phyloP scores from a whole-genome alignment of 2,113 vertebrate genomes.

The Macquaria australasica region DNA sequence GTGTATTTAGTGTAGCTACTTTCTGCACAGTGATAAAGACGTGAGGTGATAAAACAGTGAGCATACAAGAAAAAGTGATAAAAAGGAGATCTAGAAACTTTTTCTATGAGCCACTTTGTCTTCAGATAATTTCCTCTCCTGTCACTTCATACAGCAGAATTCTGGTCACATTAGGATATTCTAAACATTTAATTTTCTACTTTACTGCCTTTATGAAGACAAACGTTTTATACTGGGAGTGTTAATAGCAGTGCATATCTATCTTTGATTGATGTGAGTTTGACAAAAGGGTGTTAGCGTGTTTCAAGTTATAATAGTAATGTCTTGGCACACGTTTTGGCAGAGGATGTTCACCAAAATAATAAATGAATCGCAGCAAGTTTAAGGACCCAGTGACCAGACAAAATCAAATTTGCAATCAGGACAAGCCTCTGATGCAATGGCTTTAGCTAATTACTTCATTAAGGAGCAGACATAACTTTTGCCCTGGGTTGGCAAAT shows the following conservation, averaged over 20 bases:
- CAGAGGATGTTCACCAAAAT: slow-evolving; percentile 44
- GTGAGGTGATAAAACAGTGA: slow-evolving; percentile 29
- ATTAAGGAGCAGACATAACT: slow-evolving; percentile 74
- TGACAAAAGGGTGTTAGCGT: slow-evolving; percentile 28
- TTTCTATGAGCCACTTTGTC: slow-evolving; percentile 17
- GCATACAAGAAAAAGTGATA: slow-evolving; percentile 25
- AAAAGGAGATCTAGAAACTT: slow-evolving; percentile 13
- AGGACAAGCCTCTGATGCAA: slow-evolving; percentile 55
- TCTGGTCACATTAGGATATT: neutral
- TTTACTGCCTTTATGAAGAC: slow-evolving; percentile 45
- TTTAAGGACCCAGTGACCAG: slow-evolving; percentile 45
- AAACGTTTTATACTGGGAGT: slow-evolving; percentile 15
- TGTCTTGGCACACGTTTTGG: slow-evolving; percentile 53
- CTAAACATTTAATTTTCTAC: slow-evolving; percentile 53
- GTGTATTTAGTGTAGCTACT: neutral
- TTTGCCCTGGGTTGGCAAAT: slow-evolving; percentile 75
- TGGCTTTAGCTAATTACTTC: slow-evolving; percentile 79
- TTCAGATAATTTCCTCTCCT: slow-evolving; percentile 9
- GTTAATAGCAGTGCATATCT: slow-evolving; percentile 26
- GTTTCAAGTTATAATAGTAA: slow-evolving; percentile 43
- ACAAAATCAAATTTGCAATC: slow-evolving; percentile 73
- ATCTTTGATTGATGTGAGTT: slow-evolving; percentile 36
- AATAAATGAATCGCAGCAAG: slow-evolving; percentile 38
- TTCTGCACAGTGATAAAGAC: slow-evolving; percentile 16
- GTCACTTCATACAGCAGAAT: slow-evolving; percentile 3